Percentiles rank a stretch among this genome's conserved stretches.
These are phyloP conservation scores for Cyclophora punctaria DNA, from an alignment of 2,888 invertebrate genomes.

Conservation along the genomic window DNA sequence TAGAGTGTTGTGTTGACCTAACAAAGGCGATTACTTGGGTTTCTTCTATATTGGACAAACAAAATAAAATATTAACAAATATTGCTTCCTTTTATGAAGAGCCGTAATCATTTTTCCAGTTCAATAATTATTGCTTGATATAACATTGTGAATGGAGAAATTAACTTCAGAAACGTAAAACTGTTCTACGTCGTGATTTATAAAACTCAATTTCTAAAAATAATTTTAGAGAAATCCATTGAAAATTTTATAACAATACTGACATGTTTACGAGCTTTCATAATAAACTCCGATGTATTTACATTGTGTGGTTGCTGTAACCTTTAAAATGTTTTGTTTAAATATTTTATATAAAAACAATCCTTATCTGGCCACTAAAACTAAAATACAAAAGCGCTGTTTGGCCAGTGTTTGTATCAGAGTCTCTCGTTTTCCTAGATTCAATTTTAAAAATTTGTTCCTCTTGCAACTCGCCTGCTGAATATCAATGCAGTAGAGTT, in stretches of 20 bases:
- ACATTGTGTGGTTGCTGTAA: not conserved
- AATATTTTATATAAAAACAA: too few species aligned
- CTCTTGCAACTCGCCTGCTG: conserved; percentile 44
- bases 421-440: conserved; percentile 48
- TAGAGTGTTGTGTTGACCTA: not conserved
- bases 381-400: conserved; percentile 30
- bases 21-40: not conserved
- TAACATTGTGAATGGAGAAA: not conserved
- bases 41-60: not conserved
- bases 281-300: too few species aligned
- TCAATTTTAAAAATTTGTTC: conserved; percentile 70
- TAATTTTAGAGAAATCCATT: too few species aligned
- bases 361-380: conserved; percentile 2
- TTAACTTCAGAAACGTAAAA: too few species aligned
- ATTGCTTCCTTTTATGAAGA: too few species aligned
- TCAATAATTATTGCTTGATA: not conserved
- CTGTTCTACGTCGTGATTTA: too few species aligned
- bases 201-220: too few species aligned
- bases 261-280: too few species aligned
- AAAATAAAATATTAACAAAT: not conserved
- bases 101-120: not conserved
- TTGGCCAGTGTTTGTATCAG: conserved; percentile 38
- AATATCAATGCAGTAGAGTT: conserved; percentile 56
- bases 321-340: not conserved
- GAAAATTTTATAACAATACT: too few species aligned